Conservation (phyloP, 2,113 vertebrate genomes). For the Zingel zingel region DNA sequence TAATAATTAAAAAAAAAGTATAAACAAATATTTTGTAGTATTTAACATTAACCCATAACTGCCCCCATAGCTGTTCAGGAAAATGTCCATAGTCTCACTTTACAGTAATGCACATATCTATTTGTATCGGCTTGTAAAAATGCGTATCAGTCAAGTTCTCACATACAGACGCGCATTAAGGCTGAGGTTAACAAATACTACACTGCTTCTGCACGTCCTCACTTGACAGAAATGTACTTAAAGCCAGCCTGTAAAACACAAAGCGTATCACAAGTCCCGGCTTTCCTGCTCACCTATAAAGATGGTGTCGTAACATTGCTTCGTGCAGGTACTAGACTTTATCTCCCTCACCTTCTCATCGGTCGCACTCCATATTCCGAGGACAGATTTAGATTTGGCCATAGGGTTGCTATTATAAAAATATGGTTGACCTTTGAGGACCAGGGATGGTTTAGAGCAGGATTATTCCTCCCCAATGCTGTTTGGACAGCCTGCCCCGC, state of each 20-base stretch:
- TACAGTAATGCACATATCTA: neutral
- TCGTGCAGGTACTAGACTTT: conserved; percentile 50
- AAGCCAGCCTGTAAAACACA: conserved; percentile 53
- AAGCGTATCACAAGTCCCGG: conserved; percentile 31
- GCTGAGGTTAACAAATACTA: conserved; percentile 11
- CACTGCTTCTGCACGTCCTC: conserved; percentile 22
- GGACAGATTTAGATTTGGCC: conserved; percentile 80
- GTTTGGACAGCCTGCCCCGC: conserved; percentile 70
- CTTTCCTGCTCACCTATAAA: conserved; percentile 60
- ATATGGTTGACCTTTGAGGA: conserved; percentile 84
- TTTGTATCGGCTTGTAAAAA: conserved; percentile 7
- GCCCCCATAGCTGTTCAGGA: neutral
- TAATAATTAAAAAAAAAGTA: too few relatives aligned
- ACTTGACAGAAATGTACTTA: conserved; percentile 55
- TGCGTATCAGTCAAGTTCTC: neutral
- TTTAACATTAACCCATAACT: neutral
- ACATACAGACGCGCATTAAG: neutral
- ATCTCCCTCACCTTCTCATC: conserved; percentile 50
- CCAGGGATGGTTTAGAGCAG: conserved; percentile 60
- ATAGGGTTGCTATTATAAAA: conserved; percentile 80
- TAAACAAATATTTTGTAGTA: too few relatives aligned
- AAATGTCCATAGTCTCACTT: neutral
- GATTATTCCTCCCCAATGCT: conserved; percentile 56
- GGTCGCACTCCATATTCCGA: conserved; percentile 53
- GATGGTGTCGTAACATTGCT: conserved; percentile 55